Evolutionary conservation across 2,113 vertebrate genomes (phyloP), one percentile per base, ranked within the genome.

Genomic region (Micromys minutus): DNA sequence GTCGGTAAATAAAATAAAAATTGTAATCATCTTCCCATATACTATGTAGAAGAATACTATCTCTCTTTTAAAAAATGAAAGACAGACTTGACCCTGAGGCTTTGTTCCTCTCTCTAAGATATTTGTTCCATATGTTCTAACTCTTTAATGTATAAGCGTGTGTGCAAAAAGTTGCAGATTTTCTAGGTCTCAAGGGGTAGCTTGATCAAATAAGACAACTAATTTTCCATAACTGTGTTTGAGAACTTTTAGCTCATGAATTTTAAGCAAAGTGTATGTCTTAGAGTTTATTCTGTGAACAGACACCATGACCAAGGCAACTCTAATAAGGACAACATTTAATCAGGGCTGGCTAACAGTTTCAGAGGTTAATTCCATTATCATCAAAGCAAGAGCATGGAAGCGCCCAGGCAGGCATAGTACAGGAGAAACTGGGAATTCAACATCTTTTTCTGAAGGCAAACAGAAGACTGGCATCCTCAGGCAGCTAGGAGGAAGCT

Each of bases 181-280:
- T 89, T 91, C 50, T 95, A 71, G 42, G 55, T 87, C 36, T 92
- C 52, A 71, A 2, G 63, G 45, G 59, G 22, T 39, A 80, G 1
- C 88, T 96, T 71, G n/a, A n/a, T 34, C 88, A 50, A 86, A 59
- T 81, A 39, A 81, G 85, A 86, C 42, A 96, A 81, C 57, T 69
- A 63, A 63, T 89, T 91, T 91, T 91, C 63, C 1, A 31, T 91
- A 52, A 11, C n/a, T 89, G 71, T 76, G 55, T 55, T 39, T 36
- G 47, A 69, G n/a, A 75, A 93, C 15, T 52, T 36, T 31, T 65
- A 93, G 34, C n/a, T 55, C 42, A 80, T 42, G 91, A 81, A 91
- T 86, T 91, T 81, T 96, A 76, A 57, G 17, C 42, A 31, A 76
- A 81, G 21, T 42, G 21, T 21, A 34, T 89, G n/a, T 86, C 50